These are phyloP conservation scores for Drosophila ogumai DNA, from an alignment of 1,140 invertebrate genomes.

Conservation along the genomic window DNA sequence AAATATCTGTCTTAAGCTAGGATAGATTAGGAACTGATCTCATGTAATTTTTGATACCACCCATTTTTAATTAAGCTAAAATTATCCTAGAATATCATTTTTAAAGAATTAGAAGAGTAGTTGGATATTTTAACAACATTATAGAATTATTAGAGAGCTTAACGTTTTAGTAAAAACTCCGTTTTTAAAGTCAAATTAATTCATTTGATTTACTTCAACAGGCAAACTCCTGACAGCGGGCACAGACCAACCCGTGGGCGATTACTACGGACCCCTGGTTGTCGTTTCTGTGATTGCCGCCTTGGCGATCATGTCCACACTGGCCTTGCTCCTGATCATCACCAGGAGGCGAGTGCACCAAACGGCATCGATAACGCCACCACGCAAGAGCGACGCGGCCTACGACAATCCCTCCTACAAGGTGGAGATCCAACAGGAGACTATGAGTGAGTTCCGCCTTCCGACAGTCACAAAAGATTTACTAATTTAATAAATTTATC, in stretches of 20 bases:
- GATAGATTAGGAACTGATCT: not conserved
- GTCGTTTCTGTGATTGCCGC: constrained; percentile 94
- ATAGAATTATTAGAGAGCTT: not conserved
- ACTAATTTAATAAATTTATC: not conserved
- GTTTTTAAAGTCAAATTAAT: not conserved
- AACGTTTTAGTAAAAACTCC: too few species aligned
- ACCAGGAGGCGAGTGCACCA: constrained; percentile 90
- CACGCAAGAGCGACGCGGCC: constrained; percentile 87
- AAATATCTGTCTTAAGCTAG: too few species aligned
- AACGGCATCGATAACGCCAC: constrained; percentile 88
- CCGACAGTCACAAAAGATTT: not conserved
- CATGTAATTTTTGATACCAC: not conserved
- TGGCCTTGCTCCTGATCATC: constrained; percentile 92
- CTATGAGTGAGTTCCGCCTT: constrained; percentile 89
- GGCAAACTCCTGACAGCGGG: constrained; percentile 88
- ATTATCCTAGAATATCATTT: not conserved
- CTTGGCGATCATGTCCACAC: constrained; percentile 91
- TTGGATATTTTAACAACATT: not conserved
- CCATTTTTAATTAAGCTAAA: not conserved
- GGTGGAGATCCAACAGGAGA: constrained; percentile 95
- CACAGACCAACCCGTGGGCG: constrained; percentile 86
- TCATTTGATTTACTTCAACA: constrained; percentile 33
- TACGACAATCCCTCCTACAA: constrained; percentile 98
- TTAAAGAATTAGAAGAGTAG: not conserved
- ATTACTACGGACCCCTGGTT: constrained; percentile 94